Percentiles rank a stretch among this genome's conserved stretches.
Conservation (phyloP, 2,113 vertebrate genomes). For the Microcebus jonahi region DNA sequence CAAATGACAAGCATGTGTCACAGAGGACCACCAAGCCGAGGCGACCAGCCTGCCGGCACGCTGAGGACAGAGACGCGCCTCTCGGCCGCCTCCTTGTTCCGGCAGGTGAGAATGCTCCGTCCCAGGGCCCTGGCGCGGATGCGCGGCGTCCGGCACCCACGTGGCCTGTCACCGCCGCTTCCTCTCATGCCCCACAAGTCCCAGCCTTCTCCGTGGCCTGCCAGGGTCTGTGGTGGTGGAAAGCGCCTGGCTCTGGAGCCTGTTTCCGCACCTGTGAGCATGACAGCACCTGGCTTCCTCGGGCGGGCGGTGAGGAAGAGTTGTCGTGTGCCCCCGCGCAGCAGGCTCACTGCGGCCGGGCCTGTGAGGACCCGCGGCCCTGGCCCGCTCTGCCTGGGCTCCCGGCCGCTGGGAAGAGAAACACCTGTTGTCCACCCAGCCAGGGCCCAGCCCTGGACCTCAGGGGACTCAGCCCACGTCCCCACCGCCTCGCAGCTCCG, state of each 20-base stretch:
- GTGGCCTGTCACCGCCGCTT: accelerated
- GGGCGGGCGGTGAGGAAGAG: accelerated
- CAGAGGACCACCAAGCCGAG: background rate
- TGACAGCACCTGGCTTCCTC: background rate
- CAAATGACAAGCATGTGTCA: background rate
- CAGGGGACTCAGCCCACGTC: background rate
- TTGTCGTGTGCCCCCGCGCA: no score
- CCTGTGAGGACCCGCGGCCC: background rate
- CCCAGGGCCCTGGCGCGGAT: background rate
- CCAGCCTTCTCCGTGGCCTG: background rate
- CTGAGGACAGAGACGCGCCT: accelerated
- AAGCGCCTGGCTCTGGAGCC: background rate
- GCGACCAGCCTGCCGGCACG: accelerated
- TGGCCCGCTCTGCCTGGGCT: background rate
- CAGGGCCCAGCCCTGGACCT: background rate
- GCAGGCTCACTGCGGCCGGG: accelerated
- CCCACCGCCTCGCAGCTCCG: background rate
- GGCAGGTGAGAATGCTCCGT: accelerated
- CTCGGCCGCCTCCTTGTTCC: background rate
- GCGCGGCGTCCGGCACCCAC: accelerated
- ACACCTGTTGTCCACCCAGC: background rate
- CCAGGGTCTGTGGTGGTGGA: background rate
- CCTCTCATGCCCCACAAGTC: background rate
- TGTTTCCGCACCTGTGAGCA: background rate
- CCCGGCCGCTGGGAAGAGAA: background rate